phyloP scores from a whole-genome alignment of 2,797 vertebrate species.

The Gobio occitaniae region DNA sequence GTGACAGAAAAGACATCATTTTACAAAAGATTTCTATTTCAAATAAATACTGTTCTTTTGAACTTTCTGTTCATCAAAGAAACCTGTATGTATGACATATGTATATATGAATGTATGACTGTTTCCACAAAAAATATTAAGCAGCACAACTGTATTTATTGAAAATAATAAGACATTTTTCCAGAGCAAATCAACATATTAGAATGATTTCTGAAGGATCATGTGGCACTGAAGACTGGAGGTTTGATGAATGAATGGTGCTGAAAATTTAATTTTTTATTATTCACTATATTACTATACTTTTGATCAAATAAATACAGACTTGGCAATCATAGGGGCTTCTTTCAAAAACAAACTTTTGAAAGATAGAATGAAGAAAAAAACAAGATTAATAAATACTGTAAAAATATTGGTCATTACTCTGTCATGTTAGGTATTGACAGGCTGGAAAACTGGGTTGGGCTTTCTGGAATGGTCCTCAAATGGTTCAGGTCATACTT shows the following conservation, averaged over 20 bases:
- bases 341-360: background rate
- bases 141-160: background rate
- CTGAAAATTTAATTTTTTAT: background rate
- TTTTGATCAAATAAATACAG: background rate
- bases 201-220: background rate
- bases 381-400: background rate
- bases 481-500: too few species aligned
- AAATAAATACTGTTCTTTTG: background rate
- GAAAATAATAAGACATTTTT: background rate
- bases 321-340: background rate
- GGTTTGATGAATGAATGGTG: too few species aligned
- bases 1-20: background rate
- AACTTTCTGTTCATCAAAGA: background rate
- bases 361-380: background rate
- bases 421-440: background rate
- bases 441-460: too few species aligned
- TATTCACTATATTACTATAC: background rate
- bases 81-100: too few species aligned
- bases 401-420: too few species aligned
- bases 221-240: background rate
- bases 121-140: background rate
- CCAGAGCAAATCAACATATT: background rate
- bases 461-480: too few species aligned
- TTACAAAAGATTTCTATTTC: background rate
- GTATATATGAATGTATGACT: background rate